Evolutionary conservation across 1,140 invertebrate species (phyloP).

Genomic region (Brachionus manjavacas): DNA sequence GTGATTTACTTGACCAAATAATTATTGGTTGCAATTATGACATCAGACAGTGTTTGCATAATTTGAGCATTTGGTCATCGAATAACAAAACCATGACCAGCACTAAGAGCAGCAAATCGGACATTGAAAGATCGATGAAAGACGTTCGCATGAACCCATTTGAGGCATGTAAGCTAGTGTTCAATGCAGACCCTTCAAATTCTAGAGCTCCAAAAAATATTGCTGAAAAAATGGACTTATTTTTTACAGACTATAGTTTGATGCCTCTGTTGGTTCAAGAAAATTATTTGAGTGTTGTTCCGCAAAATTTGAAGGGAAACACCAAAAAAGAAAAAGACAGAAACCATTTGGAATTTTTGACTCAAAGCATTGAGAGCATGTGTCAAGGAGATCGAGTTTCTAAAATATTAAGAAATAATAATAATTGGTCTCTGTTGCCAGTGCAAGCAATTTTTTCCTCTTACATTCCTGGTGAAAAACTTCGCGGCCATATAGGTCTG

Average conservation of each 20-base stretch:
- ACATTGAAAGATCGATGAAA: slow-evolving; percentile 64
- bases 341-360: slow-evolving; percentile 65
- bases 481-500: slow-evolving; percentile 74
- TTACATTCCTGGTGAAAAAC: slow-evolving; percentile 77
- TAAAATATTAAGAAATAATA: slow-evolving; percentile 67
- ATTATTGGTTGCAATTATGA: slow-evolving; percentile 84
- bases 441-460: slow-evolving; percentile 78
- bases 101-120: slow-evolving; percentile 58
- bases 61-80: slow-evolving; percentile 72
- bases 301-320: slow-evolving; percentile 53
- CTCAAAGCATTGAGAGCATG: slow-evolving; percentile 75
- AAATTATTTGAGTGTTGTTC: slow-evolving; percentile 78
- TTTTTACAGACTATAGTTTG: slow-evolving; percentile 94
- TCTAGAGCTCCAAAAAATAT: slow-evolving; percentile 61
- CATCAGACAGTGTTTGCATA: slow-evolving; percentile 71
- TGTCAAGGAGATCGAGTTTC: slow-evolving; percentile 80
- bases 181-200: slow-evolving; percentile 65
- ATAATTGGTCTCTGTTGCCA: slow-evolving; percentile 83
- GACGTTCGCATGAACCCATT: slow-evolving; percentile 84
- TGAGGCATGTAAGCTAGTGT: slow-evolving; percentile 84
- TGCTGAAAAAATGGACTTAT: slow-evolving; percentile 64
- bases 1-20: slow-evolving; percentile 71
- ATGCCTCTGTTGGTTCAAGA: slow-evolving; percentile 93
- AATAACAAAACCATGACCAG: slow-evolving; percentile 57
- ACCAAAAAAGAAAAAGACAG: slow-evolving; percentile 41